Evolutionary conservation across 2,888 invertebrate genomes (phyloP).

Genomic region (Lasius fuliginosus): DNA sequence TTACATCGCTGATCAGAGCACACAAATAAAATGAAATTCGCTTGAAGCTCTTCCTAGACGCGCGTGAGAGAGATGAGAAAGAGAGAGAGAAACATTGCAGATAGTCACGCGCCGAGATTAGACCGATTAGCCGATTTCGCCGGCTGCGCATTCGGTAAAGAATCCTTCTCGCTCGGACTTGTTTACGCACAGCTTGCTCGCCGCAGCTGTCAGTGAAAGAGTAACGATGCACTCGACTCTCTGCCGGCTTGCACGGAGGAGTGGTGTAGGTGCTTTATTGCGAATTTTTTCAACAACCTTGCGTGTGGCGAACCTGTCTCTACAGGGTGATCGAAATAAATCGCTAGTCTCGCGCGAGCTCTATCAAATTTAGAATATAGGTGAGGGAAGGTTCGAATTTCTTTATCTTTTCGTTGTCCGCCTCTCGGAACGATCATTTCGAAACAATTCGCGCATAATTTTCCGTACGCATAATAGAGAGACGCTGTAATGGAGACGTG

Average conservation of each 20-base stretch:
- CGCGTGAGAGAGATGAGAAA: background rate
- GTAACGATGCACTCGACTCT: conserved; percentile 38
- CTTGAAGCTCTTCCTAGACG: conserved; percentile 24
- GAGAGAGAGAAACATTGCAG: conserved; percentile 49
- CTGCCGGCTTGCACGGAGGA: conserved; percentile 5
- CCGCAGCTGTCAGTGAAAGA: conserved; percentile 47
- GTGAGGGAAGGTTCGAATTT: background rate
- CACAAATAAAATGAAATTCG: background rate
- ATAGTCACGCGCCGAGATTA: conserved; percentile 68
- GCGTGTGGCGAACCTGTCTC: background rate
- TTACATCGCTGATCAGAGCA: background rate
- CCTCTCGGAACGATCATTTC: background rate
- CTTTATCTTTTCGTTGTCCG: background rate
- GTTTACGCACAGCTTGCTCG: conserved; percentile 36
- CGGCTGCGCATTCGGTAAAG: conserved; percentile 18
- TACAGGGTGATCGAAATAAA: conserved; percentile 39
- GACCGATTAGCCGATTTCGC: conserved; percentile 75
- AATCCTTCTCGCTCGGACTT: conserved; percentile 25
- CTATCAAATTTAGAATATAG: conserved; percentile 14
- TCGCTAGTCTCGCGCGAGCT: background rate
- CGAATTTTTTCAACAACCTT: conserved; percentile 27
- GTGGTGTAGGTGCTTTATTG: conserved; percentile 32
- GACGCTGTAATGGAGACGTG: background rate
- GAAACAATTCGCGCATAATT: background rate
- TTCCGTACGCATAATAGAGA: background rate